Evolutionary conservation across 2,113 vertebrate species (phyloP).

Genomic region (Cricetomys ansorgei): DNA sequence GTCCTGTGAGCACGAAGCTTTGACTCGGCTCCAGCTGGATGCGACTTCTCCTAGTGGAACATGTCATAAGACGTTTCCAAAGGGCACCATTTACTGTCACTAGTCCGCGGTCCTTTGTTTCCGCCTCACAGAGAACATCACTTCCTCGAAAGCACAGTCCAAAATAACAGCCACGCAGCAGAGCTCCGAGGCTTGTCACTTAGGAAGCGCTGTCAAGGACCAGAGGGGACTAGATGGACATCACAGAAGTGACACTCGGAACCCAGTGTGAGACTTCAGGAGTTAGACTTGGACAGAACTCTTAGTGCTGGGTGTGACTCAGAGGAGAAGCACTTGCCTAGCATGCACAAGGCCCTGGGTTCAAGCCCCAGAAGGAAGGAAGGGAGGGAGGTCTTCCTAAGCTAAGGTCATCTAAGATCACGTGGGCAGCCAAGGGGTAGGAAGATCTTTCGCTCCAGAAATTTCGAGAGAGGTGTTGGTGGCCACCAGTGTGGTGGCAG

Average conservation of each 20-base stretch:
- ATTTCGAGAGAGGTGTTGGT: not conserved
- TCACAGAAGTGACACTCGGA: not conserved
- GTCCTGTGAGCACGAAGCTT: not conserved
- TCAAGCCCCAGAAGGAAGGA: not conserved
- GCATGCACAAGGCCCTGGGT: not conserved
- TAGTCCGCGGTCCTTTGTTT: not conserved
- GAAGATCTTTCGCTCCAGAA: too few species aligned
- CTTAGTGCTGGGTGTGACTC: not conserved
- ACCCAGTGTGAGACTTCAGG: not conserved
- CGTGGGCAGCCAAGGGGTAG: not conserved
- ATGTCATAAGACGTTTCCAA: not conserved
- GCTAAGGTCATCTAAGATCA: not conserved
- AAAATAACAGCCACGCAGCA: not conserved
- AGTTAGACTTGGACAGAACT: not conserved
- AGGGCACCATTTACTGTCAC: not conserved
- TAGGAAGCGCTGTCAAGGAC: not conserved
- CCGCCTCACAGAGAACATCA: not conserved
- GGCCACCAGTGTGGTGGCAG: not conserved
- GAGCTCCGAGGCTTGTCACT: not conserved
- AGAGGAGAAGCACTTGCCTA: not conserved
- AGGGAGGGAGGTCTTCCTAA: not conserved
- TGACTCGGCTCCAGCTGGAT: not conserved
- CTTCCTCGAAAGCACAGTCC: not conserved
- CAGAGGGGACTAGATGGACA: not conserved
- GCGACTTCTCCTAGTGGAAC: not conserved